Evolutionary conservation across 1,140 invertebrate genomes (phyloP).

Genomic region (Leptopilina boulardi): DNA sequence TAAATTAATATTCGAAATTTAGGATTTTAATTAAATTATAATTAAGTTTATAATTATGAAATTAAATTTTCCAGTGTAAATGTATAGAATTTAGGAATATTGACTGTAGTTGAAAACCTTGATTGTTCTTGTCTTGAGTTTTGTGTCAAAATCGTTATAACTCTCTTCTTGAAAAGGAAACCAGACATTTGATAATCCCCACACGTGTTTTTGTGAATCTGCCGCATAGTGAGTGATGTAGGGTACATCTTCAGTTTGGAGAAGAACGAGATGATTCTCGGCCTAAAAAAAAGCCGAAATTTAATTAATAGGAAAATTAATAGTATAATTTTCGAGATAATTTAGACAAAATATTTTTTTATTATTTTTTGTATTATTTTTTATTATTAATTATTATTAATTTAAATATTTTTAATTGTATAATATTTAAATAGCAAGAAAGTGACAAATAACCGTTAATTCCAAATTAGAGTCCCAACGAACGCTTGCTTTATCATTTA

Average conservation of each 20-base stretch:
- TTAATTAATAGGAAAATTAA: no score
- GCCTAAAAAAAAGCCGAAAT: slow-evolving; percentile 47
- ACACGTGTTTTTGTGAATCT: slow-evolving; percentile 55
- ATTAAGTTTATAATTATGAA: no score
- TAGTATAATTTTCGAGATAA: no score
- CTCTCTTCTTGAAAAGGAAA: slow-evolving; percentile 39
- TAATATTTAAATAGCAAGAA: no score
- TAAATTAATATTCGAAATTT: no score
- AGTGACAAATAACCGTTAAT: slow-evolving; percentile 57
- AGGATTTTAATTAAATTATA: no score
- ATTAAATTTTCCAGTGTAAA: no score
- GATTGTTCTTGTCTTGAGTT: slow-evolving; percentile 34
- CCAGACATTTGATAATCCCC: slow-evolving; percentile 52
- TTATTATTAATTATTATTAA: slow-evolving; percentile 3
- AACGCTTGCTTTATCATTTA: slow-evolving; percentile 58
- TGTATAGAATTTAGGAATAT: not conserved
- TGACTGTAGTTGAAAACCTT: slow-evolving; percentile 34
- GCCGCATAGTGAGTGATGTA: slow-evolving; percentile 59
- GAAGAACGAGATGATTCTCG: slow-evolving; percentile 49
- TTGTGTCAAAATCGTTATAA: not conserved
- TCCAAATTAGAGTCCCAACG: slow-evolving; percentile 60
- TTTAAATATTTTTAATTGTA: no score
- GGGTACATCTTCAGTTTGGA: slow-evolving; percentile 55
- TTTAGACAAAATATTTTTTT: no score
- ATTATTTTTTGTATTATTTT: no score